Conservation (phyloP, 1,140 invertebrate genomes). For the Drosophila orosa region DNA sequence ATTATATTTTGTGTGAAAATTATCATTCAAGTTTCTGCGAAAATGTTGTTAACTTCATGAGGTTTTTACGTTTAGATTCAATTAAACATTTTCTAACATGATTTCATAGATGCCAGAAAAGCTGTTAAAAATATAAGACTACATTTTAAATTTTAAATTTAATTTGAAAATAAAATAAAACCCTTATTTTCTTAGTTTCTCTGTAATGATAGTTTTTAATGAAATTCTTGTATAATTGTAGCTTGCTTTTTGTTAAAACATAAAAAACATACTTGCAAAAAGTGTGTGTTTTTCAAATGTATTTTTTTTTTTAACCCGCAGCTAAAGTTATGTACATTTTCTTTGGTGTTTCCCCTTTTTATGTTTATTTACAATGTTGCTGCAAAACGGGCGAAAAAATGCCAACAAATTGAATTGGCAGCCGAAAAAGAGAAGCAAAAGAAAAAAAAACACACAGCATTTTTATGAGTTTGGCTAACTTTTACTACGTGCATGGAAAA, state of each 20-base stretch:
- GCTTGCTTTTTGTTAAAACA: not conserved
- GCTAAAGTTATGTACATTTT: not conserved
- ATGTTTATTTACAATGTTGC: conserved; percentile 60
- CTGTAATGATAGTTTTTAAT: no score
- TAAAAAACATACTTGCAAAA: not conserved
- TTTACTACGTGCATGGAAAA: conserved; percentile 71
- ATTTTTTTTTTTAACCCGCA: not conserved
- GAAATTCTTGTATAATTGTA: not conserved
- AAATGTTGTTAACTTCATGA: not conserved
- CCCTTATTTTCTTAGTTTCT: not conserved
- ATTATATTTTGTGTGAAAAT: no score
- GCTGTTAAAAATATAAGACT: not conserved
- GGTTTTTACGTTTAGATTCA: not conserved
- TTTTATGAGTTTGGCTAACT: conserved; percentile 79
- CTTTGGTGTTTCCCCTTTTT: conserved; percentile 15
- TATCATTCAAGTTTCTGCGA: not conserved
- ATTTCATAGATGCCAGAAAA: not conserved
- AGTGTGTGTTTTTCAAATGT: not conserved
- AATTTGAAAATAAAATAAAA: not conserved
- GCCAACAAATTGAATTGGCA: conserved; percentile 73
- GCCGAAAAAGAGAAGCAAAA: conserved; percentile 2
- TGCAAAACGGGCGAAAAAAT: conserved; percentile 18
- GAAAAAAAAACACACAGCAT: conserved; percentile 62
- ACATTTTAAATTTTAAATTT: not conserved
- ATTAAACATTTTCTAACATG: not conserved